Percentiles rank a stretch among this genome's conserved stretches.
These are phyloP conservation scores for Camelus bactrianus DNA, from an alignment of 2,113 vertebrate species.

Conservation along the genomic window DNA sequence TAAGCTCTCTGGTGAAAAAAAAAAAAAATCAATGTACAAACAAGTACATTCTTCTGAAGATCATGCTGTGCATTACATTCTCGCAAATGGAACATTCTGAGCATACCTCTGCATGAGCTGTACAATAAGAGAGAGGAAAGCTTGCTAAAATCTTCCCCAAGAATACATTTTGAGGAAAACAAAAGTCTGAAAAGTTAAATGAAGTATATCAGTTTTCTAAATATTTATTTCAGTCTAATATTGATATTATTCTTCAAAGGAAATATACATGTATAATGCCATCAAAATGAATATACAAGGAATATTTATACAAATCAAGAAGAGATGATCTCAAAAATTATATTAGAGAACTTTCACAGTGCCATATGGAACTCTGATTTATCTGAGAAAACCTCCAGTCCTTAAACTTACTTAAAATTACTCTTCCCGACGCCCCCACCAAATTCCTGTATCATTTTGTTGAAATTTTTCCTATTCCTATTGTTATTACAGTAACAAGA, in stretches of 20 bases:
- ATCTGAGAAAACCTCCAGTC: background rate
- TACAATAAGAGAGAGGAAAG: background rate
- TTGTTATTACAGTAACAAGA: background rate
- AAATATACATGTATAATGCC: background rate
- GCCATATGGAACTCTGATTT: background rate
- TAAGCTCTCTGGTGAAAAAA: constrained; percentile 26
- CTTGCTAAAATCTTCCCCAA: background rate
- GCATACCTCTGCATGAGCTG: background rate
- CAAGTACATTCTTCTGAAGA: constrained; percentile 44
- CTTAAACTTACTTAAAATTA: constrained; percentile 40
- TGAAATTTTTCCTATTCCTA: background rate
- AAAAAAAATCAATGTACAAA: constrained; percentile 15
- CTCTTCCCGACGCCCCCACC: background rate
- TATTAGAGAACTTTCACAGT: background rate
- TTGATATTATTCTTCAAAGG: background rate
- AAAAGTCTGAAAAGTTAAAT: background rate
- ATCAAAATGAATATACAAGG: constrained; percentile 5
- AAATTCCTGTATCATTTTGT: background rate
- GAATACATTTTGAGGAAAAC: background rate
- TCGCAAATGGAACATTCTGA: background rate
- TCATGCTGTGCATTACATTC: background rate
- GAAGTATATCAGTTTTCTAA: background rate
- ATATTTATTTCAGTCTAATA: background rate
- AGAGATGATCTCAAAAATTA: background rate
- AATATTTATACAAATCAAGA: constrained; percentile 40